Percentiles rank a stretch among this genome's conserved stretches.
Conservation (phyloP, 2,797 vertebrate species). For the Okamejei kenojei region DNA sequence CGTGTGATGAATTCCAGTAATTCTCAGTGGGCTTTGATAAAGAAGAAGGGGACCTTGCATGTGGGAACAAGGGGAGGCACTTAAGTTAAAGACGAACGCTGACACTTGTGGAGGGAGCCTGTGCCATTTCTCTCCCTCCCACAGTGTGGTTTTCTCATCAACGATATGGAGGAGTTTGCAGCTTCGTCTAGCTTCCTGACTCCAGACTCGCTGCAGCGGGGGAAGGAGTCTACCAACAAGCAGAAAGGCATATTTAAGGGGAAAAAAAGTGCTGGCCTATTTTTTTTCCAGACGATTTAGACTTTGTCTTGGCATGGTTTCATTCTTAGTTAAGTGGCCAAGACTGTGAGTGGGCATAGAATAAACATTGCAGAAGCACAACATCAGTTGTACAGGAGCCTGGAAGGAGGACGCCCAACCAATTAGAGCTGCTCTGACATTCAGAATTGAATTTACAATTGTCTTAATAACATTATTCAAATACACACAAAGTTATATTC, state of each 20-base stretch:
- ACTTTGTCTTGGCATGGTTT: conserved; percentile 36
- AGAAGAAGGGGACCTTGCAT: too few relatives aligned
- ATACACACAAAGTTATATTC: neutral
- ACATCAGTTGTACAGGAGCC: conserved; percentile 10
- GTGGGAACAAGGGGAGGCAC: neutral
- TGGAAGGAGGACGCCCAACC: too few relatives aligned
- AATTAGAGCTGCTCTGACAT: neutral
- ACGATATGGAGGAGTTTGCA: neutral
- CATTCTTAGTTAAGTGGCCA: conserved; percentile 10
- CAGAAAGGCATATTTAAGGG: neutral
- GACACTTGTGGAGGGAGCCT: neutral
- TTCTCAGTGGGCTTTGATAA: neutral
- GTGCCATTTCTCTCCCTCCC: neutral
- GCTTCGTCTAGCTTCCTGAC: conserved; percentile 2
- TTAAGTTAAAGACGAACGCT: neutral
- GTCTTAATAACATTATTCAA: neutral
- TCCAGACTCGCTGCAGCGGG: neutral
- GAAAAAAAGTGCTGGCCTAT: neutral
- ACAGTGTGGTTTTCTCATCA: conserved; percentile 1
- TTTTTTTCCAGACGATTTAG: conserved; percentile 8
- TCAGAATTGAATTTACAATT: neutral
- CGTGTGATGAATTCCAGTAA: neutral
- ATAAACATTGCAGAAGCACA: conserved; percentile 20
- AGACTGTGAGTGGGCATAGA: conserved; percentile 25
- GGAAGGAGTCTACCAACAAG: conserved; percentile 12